Percentiles rank a stretch among this genome's conserved stretches.
Conservation (phyloP, 2,797 vertebrate genomes). For the Galagoides demidoff region DNA sequence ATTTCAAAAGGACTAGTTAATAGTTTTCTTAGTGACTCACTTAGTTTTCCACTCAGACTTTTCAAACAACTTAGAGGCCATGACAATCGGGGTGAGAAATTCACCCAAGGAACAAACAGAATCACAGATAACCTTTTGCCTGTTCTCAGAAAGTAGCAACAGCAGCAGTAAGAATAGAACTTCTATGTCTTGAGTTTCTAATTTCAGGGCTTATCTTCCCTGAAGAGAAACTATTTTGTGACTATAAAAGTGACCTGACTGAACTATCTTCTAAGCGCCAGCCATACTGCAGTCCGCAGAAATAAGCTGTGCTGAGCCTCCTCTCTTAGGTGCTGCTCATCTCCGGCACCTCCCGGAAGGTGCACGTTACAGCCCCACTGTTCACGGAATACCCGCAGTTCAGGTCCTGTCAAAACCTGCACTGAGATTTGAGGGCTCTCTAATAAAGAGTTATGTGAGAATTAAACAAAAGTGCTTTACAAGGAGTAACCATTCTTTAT, state of each 20-base stretch:
- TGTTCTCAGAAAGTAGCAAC: neutral
- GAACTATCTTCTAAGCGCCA: neutral
- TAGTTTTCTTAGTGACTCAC: neutral
- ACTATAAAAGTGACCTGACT: neutral
- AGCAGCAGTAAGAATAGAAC: neutral
- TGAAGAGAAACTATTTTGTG: neutral
- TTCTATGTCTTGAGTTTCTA: neutral
- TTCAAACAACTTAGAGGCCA: slow-evolving; percentile 17
- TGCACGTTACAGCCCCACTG: neutral
- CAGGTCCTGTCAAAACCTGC: neutral
- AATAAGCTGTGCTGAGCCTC: neutral
- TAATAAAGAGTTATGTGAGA: neutral
- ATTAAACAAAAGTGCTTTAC: slow-evolving; percentile 28
- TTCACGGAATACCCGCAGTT: neutral
- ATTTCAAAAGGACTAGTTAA: slow-evolving; percentile 6
- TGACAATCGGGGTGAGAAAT: neutral
- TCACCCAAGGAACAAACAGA: neutral
- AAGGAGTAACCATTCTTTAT: neutral
- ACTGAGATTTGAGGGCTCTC: neutral
- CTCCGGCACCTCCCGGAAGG: neutral
- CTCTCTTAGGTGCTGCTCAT: neutral
- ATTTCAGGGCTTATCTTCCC: neutral
- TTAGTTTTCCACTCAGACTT: slow-evolving; percentile 14
- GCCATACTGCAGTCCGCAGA: neutral
- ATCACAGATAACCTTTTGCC: neutral